Conservation (phyloP, 1,140 invertebrate species). For the Drosophila pachea region DNA sequence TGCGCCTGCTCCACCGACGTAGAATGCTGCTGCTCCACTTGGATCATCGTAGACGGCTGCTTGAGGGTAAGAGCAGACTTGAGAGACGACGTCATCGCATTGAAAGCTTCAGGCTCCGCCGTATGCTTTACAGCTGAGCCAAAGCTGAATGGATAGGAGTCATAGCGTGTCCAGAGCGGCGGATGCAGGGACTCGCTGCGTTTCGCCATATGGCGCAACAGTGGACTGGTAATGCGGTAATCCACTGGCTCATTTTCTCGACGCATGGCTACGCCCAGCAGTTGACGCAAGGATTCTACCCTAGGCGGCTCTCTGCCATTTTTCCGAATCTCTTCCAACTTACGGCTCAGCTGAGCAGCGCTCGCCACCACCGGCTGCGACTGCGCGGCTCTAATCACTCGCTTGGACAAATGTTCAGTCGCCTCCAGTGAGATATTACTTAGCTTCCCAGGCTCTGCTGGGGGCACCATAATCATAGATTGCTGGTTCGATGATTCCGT, state of each 20-base stretch:
- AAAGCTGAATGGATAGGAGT: slow-evolving; percentile 12
- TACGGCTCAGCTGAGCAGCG: background rate
- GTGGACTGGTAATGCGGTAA: slow-evolving; percentile 22
- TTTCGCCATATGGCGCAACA: background rate
- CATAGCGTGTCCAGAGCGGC: slow-evolving; percentile 27
- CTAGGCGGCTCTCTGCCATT: too few species aligned
- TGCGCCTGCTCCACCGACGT: background rate
- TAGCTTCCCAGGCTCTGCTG: background rate
- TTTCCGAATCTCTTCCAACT: too few species aligned
- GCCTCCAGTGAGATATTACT: background rate
- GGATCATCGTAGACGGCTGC: slow-evolving; percentile 1
- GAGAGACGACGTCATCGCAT: background rate
- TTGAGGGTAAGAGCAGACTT: background rate
- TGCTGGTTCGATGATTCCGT: slow-evolving; percentile 2
- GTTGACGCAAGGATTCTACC: background rate
- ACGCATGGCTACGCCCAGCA: background rate
- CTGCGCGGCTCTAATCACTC: background rate
- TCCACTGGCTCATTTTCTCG: background rate
- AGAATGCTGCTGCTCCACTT: slow-evolving; percentile 7
- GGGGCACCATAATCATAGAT: background rate
- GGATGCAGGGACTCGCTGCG: slow-evolving; percentile 12
- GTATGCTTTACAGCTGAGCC: background rate
- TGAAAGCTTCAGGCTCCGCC: background rate
- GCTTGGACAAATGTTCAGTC: background rate
- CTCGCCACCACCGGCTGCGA: background rate